phyloP scores from a whole-genome alignment of 2,113 vertebrate genomes.

The Mastomys coucha region DNA sequence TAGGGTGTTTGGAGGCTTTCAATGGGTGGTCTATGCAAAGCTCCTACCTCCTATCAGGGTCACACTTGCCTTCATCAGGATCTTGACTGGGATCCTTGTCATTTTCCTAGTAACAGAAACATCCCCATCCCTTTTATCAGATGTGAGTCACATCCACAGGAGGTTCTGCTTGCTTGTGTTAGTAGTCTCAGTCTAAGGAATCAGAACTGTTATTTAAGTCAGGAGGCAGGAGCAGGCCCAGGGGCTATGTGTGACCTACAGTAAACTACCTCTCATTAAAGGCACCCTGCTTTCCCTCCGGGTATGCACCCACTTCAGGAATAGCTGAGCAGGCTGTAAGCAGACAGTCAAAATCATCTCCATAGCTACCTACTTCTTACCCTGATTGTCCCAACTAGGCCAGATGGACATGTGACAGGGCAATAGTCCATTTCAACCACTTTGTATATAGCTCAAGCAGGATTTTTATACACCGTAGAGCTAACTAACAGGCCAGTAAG shows the following conservation, averaged over 20 bases:
- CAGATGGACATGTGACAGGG: not conserved
- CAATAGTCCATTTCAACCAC: not conserved
- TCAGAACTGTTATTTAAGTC: not conserved
- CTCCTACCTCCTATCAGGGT: not conserved
- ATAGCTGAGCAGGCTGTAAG: not conserved
- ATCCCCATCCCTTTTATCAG: not conserved
- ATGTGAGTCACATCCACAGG: not conserved
- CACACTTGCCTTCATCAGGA: not conserved
- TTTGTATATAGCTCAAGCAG: not conserved
- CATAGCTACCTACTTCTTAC: not conserved
- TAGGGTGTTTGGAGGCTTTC: not conserved
- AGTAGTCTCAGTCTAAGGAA: not conserved
- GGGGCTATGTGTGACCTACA: slow-evolving; percentile 30
- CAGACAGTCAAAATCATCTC: not conserved
- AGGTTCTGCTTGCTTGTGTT: not conserved
- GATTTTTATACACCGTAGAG: not conserved
- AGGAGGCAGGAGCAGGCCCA: slow-evolving; percentile 25
- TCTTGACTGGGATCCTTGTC: not conserved
- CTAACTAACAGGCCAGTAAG: not conserved
- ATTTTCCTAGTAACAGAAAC: not conserved
- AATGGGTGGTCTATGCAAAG: not conserved
- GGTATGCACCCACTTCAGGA: not conserved
- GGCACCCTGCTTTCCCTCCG: not conserved
- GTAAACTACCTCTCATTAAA: slow-evolving; percentile 66
- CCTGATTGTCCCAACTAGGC: not conserved